Base-by-base conservation (phyloP, 2,113 vertebrate genomes). In the Chloropsis hardwickii region DNA sequence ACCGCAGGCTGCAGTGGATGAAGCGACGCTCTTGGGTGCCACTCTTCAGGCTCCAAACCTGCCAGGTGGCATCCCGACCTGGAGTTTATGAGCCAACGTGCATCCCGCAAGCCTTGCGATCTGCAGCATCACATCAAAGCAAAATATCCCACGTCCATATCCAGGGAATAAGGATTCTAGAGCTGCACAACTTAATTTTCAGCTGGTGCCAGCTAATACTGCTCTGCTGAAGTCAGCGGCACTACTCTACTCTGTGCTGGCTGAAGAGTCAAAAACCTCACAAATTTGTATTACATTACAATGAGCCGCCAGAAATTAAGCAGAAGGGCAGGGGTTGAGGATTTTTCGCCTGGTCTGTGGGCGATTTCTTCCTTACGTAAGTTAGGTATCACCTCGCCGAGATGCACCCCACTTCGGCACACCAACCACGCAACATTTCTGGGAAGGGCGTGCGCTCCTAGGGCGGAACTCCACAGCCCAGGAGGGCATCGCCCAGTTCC, bases 331-430 rank as follows among this genome's bases (percentile, higher is more conserved):
- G 21, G 8, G 2, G 8, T 12, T 12, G 40, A 40, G 10, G 40
- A 6, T 56, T 82, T 92, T 73, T 35, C 39, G 31, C 15, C 60
- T 21, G 14, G 6, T 45, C 35, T 39, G 10, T 1, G 18, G 39
- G 20, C 7, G 40, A 14, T 65, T 77, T 53, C 11, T 57, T 29
- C 25, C 9, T 60, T 31, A 15, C 1, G 0, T 31, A 44, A 70
- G 27, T 16, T 17, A 50, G 15, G 21, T 14, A 53, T n/a, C 45
- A 51, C 18, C 44, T 56, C 48, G 6, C 44, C 51, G n/a, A 37
- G 53, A 40, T 1, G 14, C 0, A 0, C 47, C 39, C 60, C 27
- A 31, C 4, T 80, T 17, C 18, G 24, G 0, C 44, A 31, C 9
- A n/a, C 24, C 10, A 60, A 7, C 1, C 27, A 7, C 10, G 27